Conservation (phyloP, 2,888 invertebrate genomes). For the Pammene fasciana region DNA sequence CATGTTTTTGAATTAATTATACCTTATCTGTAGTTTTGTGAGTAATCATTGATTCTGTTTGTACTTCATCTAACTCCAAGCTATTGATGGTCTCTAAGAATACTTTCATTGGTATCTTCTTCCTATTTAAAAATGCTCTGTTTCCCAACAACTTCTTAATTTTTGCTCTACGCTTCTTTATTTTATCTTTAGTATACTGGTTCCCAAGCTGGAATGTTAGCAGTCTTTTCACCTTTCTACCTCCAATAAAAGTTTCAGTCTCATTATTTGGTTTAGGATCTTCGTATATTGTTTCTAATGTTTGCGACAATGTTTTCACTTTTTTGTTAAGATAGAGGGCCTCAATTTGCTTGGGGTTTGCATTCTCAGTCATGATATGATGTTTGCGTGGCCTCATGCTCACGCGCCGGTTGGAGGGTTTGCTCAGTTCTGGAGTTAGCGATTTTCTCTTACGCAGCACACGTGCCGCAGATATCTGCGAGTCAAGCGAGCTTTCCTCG, state of each 20-base stretch:
- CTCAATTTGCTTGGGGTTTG: conserved; percentile 75
- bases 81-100: conserved; percentile 82
- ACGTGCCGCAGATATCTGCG: conserved; percentile 58
- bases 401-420: conserved; percentile 74
- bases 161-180: conserved; percentile 83
- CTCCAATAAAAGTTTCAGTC: conserved; percentile 74
- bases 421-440: conserved; percentile 62
- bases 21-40: conserved; percentile 47
- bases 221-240: conserved; percentile 82
- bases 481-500: conserved; percentile 51
- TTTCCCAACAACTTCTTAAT: conserved; percentile 82
- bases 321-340: conserved; percentile 84
- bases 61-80: conserved; percentile 75
- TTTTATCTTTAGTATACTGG: conserved; percentile 80
- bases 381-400: conserved; percentile 76
- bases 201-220: conserved; percentile 81
- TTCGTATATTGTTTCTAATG: conserved; percentile 86
- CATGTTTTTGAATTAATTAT: conserved; percentile 43
- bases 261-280: conserved; percentile 79
- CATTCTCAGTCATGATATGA: conserved; percentile 64
- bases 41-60: conserved; percentile 59
- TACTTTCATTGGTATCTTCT: conserved; percentile 81
- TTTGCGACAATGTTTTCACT: conserved; percentile 78
- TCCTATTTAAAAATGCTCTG: conserved; percentile 77
- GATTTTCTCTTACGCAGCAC: conserved; percentile 73